Conservation (phyloP, 2,113 vertebrate species). For the Panthera uncia region DNA sequence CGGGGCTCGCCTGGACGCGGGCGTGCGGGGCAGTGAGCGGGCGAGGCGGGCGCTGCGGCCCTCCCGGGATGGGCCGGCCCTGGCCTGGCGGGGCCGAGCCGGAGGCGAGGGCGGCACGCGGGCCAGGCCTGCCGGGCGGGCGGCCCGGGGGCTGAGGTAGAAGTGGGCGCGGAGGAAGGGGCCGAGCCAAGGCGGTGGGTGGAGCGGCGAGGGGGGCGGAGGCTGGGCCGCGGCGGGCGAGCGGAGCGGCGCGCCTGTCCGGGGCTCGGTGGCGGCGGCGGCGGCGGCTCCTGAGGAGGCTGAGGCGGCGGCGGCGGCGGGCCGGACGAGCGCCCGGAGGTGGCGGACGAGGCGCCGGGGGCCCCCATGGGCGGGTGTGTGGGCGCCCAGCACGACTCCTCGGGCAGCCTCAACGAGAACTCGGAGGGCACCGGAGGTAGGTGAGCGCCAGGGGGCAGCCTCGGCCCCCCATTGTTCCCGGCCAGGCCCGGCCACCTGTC, state of each 20-base stretch:
- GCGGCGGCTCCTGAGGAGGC: constrained; percentile 58
- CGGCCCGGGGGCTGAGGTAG: constrained; percentile 65
- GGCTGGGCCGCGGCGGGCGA: constrained; percentile 70
- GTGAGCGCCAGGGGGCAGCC: constrained; percentile 75
- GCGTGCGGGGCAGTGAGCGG: not conserved
- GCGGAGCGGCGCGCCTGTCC: constrained; percentile 62
- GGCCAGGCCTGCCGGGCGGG: constrained; percentile 56
- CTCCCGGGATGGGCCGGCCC: constrained; percentile 67
- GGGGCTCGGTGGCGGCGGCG: constrained; percentile 64
- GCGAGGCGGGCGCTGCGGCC: constrained; percentile 26
- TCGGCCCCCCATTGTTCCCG: constrained; percentile 77
- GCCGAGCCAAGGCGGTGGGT: constrained; percentile 73
- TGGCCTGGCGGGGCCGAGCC: constrained; percentile 59
- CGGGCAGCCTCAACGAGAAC: constrained; percentile 98
- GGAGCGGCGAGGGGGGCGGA: constrained; percentile 74
- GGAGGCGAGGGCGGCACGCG: constrained; percentile 50
- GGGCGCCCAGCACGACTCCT: constrained; percentile 98
- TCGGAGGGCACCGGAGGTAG: constrained; percentile 97
- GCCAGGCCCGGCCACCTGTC: constrained; percentile 65
- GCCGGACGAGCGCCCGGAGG: constrained; percentile 71
- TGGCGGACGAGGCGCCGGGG: constrained; percentile 75
- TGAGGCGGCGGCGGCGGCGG: constrained; percentile 63
- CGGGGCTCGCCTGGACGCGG: not conserved
- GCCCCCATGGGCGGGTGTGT: constrained; percentile 98
- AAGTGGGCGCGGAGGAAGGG: constrained; percentile 78